Conservation (phyloP, 2,888 invertebrate species). For the Pterostichus niger region DNA sequence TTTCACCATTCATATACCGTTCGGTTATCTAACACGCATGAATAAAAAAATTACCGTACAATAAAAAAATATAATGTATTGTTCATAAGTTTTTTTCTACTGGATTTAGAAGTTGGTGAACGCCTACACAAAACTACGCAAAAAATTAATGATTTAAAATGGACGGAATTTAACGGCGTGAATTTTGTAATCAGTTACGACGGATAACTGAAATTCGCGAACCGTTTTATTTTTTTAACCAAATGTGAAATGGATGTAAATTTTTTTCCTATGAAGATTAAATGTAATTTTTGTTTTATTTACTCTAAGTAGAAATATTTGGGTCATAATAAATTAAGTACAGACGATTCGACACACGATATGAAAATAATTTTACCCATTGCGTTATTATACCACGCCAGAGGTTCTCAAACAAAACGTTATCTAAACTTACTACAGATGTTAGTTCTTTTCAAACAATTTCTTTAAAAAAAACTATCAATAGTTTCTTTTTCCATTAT, state of each 20-base stretch:
- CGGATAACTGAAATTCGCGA: conserved; percentile 40
- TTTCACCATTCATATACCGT: conserved; percentile 58
- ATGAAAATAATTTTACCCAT: conserved; percentile 3
- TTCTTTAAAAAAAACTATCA: no score
- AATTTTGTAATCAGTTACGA: conserved; percentile 42
- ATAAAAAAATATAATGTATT: conserved; percentile 55
- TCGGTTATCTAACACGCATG: conserved; percentile 34
- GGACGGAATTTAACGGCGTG: conserved; percentile 42
- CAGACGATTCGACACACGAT: conserved; percentile 5
- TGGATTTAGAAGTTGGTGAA: conserved; percentile 40
- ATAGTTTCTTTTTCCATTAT: no score
- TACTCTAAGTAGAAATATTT: conserved; percentile 1
- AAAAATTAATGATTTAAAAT: conserved; percentile 60
- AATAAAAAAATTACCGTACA: conserved; percentile 19
- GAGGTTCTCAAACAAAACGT: not conserved
- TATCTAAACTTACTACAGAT: no score
- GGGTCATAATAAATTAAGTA: conserved; percentile 7
- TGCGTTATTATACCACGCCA: no score
- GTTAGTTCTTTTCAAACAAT: no score
- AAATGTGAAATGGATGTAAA: conserved; percentile 44
- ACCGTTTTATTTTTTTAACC: conserved; percentile 39
- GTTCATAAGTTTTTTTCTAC: conserved; percentile 29
- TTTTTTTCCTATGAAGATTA: conserved; percentile 22
- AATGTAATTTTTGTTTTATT: conserved; percentile 13
- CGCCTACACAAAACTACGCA: conserved; percentile 41